Conservation (phyloP, 2,888 invertebrate species). For the Hemaris fuciformis region DNA sequence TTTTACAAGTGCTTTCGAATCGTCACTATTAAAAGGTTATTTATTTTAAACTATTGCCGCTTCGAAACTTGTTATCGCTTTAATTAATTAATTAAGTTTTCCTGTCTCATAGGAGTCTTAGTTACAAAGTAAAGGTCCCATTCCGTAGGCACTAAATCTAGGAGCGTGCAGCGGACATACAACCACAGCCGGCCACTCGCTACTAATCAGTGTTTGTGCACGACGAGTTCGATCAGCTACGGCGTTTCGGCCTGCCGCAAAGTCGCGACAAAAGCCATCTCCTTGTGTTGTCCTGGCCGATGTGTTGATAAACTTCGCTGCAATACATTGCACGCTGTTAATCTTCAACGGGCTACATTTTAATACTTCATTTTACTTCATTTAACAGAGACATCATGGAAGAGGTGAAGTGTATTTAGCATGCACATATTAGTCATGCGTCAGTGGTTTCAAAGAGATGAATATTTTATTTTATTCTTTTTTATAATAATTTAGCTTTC, state of each 20-base stretch:
- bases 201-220: constrained; percentile 54
- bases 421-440: too few species aligned
- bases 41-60: too few species aligned
- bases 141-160: constrained; percentile 22
- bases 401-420: too few species aligned
- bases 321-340: neutral
- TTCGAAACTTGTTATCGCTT: too few species aligned
- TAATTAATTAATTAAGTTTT: too few species aligned
- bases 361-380: neutral
- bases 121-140: neutral
- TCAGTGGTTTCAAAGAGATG: too few species aligned
- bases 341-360: neutral
- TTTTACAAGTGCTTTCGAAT: too few species aligned
- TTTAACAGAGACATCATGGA: too few species aligned
- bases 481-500: too few species aligned
- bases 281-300: neutral
- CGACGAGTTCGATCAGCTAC: constrained; percentile 16
- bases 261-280: constrained; percentile 7
- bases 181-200: constrained; percentile 42
- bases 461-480: too few species aligned
- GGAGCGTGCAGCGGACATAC: constrained; percentile 30
- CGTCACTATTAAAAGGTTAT: too few species aligned
- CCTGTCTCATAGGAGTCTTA: too few species aligned
- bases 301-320: neutral
- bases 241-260: constrained; percentile 21